Evolutionary conservation across 2,113 vertebrate genomes (phyloP).

Genomic region (Ardeotis arabs): DNA sequence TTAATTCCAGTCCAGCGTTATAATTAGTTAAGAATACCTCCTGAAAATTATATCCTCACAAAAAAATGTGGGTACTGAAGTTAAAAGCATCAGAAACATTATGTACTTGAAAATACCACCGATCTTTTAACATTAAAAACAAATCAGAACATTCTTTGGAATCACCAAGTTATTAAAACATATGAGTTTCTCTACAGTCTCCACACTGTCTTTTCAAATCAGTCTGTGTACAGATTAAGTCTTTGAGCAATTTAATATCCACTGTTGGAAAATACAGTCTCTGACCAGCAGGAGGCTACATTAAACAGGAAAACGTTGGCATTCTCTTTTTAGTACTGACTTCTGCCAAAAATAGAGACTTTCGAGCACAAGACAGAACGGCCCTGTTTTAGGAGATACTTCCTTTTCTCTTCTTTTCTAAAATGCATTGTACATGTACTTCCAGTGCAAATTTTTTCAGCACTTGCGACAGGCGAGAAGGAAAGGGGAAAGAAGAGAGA

Average conservation of each 20-base stretch:
- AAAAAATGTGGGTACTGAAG: conserved; percentile 81
- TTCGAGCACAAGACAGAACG: conserved; percentile 58
- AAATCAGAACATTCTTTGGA: conserved; percentile 88
- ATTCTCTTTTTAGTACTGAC: conserved; percentile 58
- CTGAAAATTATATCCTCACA: conserved; percentile 75
- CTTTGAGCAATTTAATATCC: conserved; percentile 57
- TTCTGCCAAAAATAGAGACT: conserved; percentile 74
- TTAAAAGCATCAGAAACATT: conserved; percentile 75
- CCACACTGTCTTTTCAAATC: conserved; percentile 54
- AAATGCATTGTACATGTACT: conserved; percentile 41
- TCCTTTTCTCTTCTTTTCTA: not conserved
- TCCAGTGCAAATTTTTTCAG: conserved; percentile 67
- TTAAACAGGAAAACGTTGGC: conserved; percentile 57
- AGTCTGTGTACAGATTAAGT: conserved; percentile 60
- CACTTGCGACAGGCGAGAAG: conserved; percentile 43
- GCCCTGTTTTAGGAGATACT: conserved; percentile 60
- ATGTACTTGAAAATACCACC: conserved; percentile 77
- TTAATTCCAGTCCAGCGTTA: conserved; percentile 73
- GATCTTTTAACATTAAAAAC: conserved; percentile 73
- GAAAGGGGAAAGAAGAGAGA: not conserved
- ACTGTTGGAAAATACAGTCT: conserved; percentile 47
- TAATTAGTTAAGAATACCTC: conserved; percentile 71
- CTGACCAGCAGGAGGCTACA: conserved; percentile 73
- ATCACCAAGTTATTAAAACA: conserved; percentile 75
- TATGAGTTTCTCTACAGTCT: conserved; percentile 73